Conservation (phyloP, 2,888 invertebrate genomes). For the Lamellibrachia satsuma region DNA sequence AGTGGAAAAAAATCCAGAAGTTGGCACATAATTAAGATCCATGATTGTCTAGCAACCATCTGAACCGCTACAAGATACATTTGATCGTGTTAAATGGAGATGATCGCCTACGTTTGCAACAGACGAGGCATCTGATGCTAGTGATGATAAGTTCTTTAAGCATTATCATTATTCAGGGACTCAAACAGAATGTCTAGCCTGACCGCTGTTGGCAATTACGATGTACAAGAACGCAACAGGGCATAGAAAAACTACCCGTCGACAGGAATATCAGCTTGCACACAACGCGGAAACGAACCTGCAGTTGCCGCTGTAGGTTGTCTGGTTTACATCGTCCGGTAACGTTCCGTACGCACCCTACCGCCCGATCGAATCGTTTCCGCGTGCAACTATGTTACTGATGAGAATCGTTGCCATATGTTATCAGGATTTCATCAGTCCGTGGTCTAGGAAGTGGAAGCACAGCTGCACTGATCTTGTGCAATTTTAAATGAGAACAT, state of each 20-base stretch:
- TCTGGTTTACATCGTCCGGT: background rate
- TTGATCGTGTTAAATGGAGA: too few relatives aligned
- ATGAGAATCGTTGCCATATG: background rate
- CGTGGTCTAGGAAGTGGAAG: background rate
- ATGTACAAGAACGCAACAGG: too few relatives aligned
- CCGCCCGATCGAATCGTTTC: background rate
- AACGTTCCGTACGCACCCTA: background rate
- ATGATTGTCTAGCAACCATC: too few relatives aligned
- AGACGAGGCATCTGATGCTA: too few relatives aligned
- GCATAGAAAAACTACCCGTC: background rate
- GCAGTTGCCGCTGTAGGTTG: background rate
- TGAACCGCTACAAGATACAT: too few relatives aligned
- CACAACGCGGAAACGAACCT: background rate
- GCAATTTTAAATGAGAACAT: background rate
- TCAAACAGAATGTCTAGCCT: too few relatives aligned
- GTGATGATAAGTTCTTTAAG: too few relatives aligned
- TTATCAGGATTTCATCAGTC: background rate
- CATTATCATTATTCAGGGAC: too few relatives aligned
- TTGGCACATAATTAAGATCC: too few relatives aligned
- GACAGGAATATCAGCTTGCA: background rate
- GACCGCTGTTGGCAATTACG: too few relatives aligned
- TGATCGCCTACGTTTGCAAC: too few relatives aligned
- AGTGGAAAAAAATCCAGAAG: too few relatives aligned
- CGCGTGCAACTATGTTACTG: background rate
- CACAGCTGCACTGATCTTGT: background rate